phyloP scores from a whole-genome alignment of 2,797 vertebrate genomes.

The Columba guinea region DNA sequence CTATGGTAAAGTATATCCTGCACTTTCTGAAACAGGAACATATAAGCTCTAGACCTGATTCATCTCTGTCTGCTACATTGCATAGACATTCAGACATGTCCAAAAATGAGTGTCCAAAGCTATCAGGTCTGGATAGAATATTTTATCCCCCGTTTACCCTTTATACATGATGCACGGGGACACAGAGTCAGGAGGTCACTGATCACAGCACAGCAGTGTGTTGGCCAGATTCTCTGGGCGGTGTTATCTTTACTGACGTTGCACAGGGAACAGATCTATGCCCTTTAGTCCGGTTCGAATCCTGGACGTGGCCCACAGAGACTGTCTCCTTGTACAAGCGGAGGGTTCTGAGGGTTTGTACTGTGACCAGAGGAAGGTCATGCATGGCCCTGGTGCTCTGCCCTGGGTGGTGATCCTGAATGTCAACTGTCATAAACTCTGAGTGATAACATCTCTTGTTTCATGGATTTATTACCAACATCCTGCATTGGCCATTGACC shows the following conservation, averaged over 20 bases:
- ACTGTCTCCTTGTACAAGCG: neutral
- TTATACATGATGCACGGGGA: neutral
- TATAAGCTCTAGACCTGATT: neutral
- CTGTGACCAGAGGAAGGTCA: neutral
- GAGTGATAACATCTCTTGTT: conserved; percentile 49
- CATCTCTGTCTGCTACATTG: neutral
- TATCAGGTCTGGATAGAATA: neutral
- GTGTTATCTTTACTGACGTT: conserved; percentile 6
- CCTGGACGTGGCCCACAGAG: neutral
- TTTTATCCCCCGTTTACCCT: neutral
- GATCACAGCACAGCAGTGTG: neutral
- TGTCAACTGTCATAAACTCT: conserved; percentile 44
- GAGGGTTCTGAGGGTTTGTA: neutral
- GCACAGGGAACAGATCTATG: neutral
- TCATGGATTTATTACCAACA: conserved; percentile 58
- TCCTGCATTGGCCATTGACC: conserved; percentile 56
- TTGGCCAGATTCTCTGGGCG: neutral
- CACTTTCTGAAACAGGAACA: neutral
- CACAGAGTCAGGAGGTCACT: neutral
- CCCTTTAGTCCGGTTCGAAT: neutral
- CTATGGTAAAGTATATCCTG: neutral
- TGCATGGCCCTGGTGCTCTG: neutral
- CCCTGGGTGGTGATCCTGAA: conserved; percentile 46
- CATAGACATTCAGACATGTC: neutral
- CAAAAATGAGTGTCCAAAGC: neutral